phyloP scores from a whole-genome alignment of 2,113 vertebrate genomes.

The Athene noctua region DNA sequence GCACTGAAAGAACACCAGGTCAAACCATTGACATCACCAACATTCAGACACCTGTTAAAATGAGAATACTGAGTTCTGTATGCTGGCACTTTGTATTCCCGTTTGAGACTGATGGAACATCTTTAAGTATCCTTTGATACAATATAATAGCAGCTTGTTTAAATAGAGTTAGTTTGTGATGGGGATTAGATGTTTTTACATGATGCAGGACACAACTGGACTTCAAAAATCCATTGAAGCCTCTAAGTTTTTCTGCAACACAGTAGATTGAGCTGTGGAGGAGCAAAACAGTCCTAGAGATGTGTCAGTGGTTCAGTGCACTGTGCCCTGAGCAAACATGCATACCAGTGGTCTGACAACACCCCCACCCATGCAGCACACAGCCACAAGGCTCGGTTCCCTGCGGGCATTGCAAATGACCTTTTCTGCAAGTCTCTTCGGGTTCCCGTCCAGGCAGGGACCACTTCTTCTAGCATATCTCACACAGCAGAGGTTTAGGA shows the following conservation, averaged over 20 bases:
- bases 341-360: background rate
- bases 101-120: background rate
- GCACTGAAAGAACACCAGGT: background rate
- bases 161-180: background rate
- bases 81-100: background rate
- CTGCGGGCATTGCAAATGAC: background rate
- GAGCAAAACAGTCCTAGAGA: background rate
- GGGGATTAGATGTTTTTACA: background rate
- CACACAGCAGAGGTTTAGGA: background rate
- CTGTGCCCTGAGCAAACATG: background rate
- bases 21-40: background rate
- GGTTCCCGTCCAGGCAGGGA: background rate
- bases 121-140: background rate
- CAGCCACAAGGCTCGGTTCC: background rate
- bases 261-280: background rate
- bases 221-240: background rate
- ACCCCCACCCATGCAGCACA: background rate
- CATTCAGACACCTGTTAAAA: background rate
- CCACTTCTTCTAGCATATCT: background rate
- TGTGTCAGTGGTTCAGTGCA: background rate
- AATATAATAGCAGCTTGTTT: background rate
- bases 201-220: background rate
- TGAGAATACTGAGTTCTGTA: background rate
- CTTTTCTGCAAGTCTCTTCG: background rate
- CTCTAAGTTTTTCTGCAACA: background rate